phyloP scores from a whole-genome alignment of 2,888 invertebrate species.

The Chrysolina haemoptera region DNA sequence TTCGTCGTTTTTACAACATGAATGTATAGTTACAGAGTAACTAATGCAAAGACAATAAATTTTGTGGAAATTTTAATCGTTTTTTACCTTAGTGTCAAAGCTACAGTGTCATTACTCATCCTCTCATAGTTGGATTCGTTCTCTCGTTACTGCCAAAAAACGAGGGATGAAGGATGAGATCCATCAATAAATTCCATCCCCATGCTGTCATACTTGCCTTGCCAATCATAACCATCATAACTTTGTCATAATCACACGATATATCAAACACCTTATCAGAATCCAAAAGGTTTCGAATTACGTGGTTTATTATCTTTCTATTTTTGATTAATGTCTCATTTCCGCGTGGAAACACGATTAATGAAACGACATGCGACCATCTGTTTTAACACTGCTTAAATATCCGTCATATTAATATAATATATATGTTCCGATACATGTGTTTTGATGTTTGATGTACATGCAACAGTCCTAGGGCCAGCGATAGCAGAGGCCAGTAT shows the following conservation, averaged over 20 bases:
- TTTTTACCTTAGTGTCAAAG: no score
- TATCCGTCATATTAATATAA: neutral
- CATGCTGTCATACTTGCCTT: neutral
- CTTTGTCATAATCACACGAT: neutral
- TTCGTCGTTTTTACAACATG: no score
- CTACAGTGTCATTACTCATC: neutral
- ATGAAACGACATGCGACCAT: neutral
- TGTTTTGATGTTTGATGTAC: no score
- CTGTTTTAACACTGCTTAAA: neutral
- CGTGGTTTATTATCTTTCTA: slow-evolving; percentile 9
- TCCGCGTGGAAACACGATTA: neutral
- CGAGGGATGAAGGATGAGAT: neutral
- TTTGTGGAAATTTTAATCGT: no score
- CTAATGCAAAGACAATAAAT: no score
- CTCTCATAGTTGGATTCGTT: neutral
- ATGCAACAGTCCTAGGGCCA: neutral
- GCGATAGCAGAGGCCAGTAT: no score
- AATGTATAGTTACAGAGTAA: no score
- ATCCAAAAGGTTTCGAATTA: slow-evolving; percentile 12
- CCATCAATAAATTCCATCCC: neutral
- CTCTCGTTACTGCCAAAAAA: neutral
- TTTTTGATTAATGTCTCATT: neutral
- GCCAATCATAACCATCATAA: neutral
- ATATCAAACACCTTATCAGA: slow-evolving; percentile 15
- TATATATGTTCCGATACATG: neutral